Conservation (phyloP, 2,113 vertebrate genomes). For the Rhinolophus ferrumequinum region DNA sequence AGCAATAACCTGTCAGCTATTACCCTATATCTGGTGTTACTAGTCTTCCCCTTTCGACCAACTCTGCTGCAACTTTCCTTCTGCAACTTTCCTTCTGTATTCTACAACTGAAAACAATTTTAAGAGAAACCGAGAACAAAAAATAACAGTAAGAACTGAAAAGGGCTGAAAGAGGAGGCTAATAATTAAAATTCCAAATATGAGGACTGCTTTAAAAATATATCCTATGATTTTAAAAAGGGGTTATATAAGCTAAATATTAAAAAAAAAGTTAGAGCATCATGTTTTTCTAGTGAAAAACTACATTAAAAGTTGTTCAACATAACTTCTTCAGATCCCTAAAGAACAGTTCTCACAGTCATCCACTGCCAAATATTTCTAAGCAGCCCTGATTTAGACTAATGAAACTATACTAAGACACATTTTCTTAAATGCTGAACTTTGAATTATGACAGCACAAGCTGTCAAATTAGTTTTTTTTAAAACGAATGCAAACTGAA, state of each 20-base stretch:
- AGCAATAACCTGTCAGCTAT: not conserved
- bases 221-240: not conserved
- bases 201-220: not conserved
- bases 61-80: not conserved
- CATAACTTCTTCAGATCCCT: not conserved
- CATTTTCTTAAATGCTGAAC: slow-evolving; percentile 42
- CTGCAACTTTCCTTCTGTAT: not conserved
- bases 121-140: not conserved
- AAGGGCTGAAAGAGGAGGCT: not conserved
- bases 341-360: slow-evolving; percentile 13
- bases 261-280: not conserved
- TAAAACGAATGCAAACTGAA: slow-evolving; percentile 25
- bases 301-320: not conserved
- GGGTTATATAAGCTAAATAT: not conserved
- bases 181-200: slow-evolving; percentile 2
- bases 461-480: not conserved
- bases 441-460: slow-evolving; percentile 12
- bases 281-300: not conserved
- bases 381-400: slow-evolving; percentile 22
- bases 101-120: not conserved
- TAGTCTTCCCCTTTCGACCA: not conserved
- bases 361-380: slow-evolving; percentile 39
- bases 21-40: not conserved
- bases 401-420: slow-evolving; percentile 41
- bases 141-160: not conserved